phyloP scores from a whole-genome alignment of 2,888 invertebrate genomes.

The Frankliniella intonsa region DNA sequence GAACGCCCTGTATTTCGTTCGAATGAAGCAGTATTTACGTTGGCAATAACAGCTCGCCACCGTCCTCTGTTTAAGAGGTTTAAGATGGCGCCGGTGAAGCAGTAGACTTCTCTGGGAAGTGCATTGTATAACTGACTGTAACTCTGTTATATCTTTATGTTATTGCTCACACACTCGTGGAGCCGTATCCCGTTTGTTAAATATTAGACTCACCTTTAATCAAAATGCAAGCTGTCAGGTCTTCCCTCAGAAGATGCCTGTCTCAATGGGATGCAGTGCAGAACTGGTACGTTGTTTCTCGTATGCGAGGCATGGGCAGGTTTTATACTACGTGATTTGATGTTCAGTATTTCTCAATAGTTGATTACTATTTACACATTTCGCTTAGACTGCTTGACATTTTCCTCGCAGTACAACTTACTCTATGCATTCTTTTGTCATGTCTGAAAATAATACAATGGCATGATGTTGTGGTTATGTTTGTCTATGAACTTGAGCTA shows the following conservation, averaged over 20 bases:
- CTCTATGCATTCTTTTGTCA: neutral
- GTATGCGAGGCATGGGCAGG: neutral
- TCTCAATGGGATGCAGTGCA: constrained; percentile 1
- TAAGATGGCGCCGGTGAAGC: neutral
- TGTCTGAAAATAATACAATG: neutral
- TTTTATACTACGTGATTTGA: neutral
- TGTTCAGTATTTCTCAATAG: neutral
- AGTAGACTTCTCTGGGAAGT: constrained; percentile 10
- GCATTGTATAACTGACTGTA: neutral
- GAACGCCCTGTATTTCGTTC: too few relatives aligned
- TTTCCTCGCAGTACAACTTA: neutral
- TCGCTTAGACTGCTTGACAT: too few relatives aligned
- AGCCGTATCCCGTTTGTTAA: too few relatives aligned
- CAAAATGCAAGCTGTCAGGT: neutral
- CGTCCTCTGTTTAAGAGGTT: neutral
- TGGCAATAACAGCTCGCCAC: neutral
- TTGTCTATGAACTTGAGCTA: neutral
- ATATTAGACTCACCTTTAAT: neutral
- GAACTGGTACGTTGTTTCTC: neutral
- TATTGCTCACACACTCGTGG: too few relatives aligned
- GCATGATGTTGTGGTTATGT: neutral
- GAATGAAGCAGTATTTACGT: too few relatives aligned
- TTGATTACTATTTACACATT: neutral
- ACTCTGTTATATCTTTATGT: too few relatives aligned
- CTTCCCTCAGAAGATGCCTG: neutral